Evolutionary conservation across 1,140 invertebrate genomes (phyloP), one percentile per base, ranked within the genome.

Genomic region (Sycophila sp.): DNA sequence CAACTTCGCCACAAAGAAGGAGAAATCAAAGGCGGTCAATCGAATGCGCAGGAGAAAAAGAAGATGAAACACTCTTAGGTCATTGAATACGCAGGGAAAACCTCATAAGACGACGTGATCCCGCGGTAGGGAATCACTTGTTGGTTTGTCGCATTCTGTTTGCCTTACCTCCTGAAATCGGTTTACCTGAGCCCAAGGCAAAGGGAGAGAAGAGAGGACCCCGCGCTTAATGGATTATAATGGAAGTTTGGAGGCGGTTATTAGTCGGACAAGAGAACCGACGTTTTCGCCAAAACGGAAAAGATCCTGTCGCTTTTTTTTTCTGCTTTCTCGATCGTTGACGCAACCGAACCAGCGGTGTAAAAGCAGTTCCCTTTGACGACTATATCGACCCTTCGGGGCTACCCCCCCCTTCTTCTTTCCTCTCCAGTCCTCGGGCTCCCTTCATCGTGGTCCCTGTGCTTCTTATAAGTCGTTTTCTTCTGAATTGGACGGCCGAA

Each of bases 71-170:
- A 26, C 22, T 45, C 19, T 15, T 32, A n/a, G n/a, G 19, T 47
- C 26, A 38, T 22, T 19, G 6, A 60, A 40, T 22, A 30, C 17
- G n/a, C 13, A 55, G 28, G 36, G 15, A 58, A 38, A 26, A 28
- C 22, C 11, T 32, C 2, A 22, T 34, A 60, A 69, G 42, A 38
- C 34, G 51, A 34, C 15, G 40, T 36, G 66, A 69, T 60, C 45
- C 32, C 26, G 51, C 60, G 62, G 70, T 73, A 75, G 73, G 66
- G 73, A 77, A 65, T 74, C 74, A 74, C 73, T 74, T 74, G 69
- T 74, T 45, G 63, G 58, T 71, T 73, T 65, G 65, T 71, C 64
- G 66, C 73, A 75, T 77, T 77, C 75, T 58, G 24, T 77, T 75
- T 68, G 69, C 49, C 73, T 71, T 70, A 59, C 62, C 62, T 73